Evolutionary conservation across 2,797 vertebrate genomes (phyloP), one percentile per base, ranked within the genome.

Genomic region (Eidolon dupreanum): DNA sequence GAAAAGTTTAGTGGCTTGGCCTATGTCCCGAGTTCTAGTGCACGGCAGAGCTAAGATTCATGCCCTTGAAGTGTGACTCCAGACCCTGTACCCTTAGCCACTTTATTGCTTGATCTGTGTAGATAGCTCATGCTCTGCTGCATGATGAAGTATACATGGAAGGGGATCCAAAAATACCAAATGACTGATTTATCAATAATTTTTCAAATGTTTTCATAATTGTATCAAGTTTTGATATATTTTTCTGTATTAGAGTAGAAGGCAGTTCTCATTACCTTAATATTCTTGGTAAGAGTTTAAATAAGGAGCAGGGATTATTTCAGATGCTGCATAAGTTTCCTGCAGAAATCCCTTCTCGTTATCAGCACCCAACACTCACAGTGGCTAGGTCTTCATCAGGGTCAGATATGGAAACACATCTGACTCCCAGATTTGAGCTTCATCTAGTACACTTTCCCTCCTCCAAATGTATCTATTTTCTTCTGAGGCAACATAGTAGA

Each of bases 151-250:
- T 53, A 7, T 5, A 49, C 6, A 16, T 43, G 46, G 13, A 74
- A 78, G 16, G 59, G 82, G 10, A 16, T 78, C 46, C 68, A 33
- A 57, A 87, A 71, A 83, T 55, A 77, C 43, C 36, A 79, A 95
- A 41, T 33, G 16, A 63, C 53, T 65, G 51, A 51, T 84, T 66
- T 81, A 70, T 33, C 51, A 91, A 53, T 46, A 26, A 11, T 68
- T 90, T 91, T 63, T 20, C 74, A 75, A 61, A 28, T 75, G 19
- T 33, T 78, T 81, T 85, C 6, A 28, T 73, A 81, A 61, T 82
- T 91, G 41, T 49, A 75, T 91, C 36, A 92, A 38, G 19, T 53
- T 87, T 88, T 61, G 49, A 20, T 59, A 9, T 94, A 15, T 43
- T 19, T 49, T 59, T 79, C 20, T 65, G 33, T 15, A 19, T 70